Base-by-base conservation (phyloP, 37 sponge, comb jelly and placozoan genomes). In the Beroe forskalii region DNA sequence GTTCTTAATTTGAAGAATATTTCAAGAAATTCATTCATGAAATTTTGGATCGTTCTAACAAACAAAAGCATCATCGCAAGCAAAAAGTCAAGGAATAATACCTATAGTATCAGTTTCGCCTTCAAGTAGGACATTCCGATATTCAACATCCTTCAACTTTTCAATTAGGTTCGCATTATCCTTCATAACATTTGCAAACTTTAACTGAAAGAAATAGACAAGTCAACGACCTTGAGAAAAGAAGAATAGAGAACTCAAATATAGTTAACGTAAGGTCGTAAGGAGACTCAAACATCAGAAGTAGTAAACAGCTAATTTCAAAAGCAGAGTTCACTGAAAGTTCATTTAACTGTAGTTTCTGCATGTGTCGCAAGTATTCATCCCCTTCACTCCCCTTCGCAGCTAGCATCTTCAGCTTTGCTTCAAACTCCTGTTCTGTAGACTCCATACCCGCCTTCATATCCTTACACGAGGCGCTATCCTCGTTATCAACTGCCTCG, bases 41-140 rank as follows among this genome's bases (percentile, higher is more conserved):
- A n/a, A n/a, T n/a, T n/a, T n/a, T n/a, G n/a, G n/a, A n/a, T n/a
- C n/a, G n/a, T n/a, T n/a, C n/a, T 12, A 12, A 48, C 55, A 48
- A 48, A 48, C 55, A 48, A 48, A 48, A 48, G 55, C 55, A 48
- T 48, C 55, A 17, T 48, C 55, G 55, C 12, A 17, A 48, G 6
- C 6, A 17, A 12, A 6, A 48, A 48, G 55, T 12, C 6, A 32
- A 69, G 2, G 4, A 14, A 17, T 36, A 2, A 8, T 69, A 69
- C 72, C 72, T 27, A 69, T 69, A 17, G 72, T 69, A 17, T 69
- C 72, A 36, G 72, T 69, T 69, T 69, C 72, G 2, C 72, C 72
- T 69, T 69, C 72, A 3, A 69, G 17, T 1, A 69, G 27, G 39
- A 69, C 32, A 35, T 69, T 69, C 38, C 32, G 72, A 32, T 69